phyloP scores from a whole-genome alignment of 1,140 invertebrate species.

The Trachymyrmex cornetzi region DNA sequence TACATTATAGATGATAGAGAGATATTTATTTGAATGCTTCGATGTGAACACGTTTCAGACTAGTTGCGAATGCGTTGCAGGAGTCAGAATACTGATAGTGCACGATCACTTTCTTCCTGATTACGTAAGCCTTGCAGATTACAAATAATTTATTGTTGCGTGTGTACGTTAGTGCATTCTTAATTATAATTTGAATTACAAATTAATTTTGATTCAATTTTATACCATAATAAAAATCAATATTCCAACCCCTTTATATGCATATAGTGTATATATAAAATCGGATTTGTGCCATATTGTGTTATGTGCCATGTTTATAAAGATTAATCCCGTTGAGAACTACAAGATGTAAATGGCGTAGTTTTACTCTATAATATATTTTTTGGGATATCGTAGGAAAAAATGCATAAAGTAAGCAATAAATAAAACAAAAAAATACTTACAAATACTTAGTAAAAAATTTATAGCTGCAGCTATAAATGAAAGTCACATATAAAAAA shows the following conservation, averaged over 20 bases:
- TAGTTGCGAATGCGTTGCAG: constrained; percentile 71
- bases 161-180: background rate
- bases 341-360: constrained; percentile 34
- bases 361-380: constrained; percentile 42
- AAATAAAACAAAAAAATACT: constrained; percentile 51
- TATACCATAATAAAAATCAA: constrained; percentile 35
- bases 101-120: constrained; percentile 24
- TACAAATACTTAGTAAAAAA: constrained; percentile 44
- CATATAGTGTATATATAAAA: constrained; percentile 24
- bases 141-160: background rate
- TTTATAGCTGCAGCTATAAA: constrained; percentile 60
- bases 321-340: constrained; percentile 17
- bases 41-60: constrained; percentile 76
- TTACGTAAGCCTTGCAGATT: constrained; percentile 29
- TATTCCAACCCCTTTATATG: constrained; percentile 45
- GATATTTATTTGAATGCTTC: constrained; percentile 68
- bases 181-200: constrained; percentile 42
- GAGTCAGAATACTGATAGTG: constrained; percentile 70
- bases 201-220: constrained; percentile 37
- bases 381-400: constrained; percentile 51
- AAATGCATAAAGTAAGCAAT: constrained; percentile 46
- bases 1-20: constrained; percentile 69
- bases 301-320: constrained; percentile 41
- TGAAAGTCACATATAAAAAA: constrained; percentile 4
- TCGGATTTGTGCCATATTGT: constrained; percentile 60